phyloP scores from a whole-genome alignment of 2,888 invertebrate genomes.

The Lasioglossum pauxillum region DNA sequence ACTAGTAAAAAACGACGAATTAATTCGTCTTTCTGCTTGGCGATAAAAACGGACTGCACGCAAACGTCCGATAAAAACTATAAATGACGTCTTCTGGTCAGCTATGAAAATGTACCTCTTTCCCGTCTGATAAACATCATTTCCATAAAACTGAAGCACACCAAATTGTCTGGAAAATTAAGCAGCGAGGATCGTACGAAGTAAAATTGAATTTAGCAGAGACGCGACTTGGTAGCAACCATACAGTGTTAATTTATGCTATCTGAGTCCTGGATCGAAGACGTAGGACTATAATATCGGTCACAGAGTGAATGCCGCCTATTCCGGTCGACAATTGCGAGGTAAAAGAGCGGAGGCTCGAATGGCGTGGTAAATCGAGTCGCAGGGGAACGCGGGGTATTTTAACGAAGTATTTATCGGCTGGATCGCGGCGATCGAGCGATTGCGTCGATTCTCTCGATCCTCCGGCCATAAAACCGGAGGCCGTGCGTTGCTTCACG shows the following conservation, averaged over 20 bases:
- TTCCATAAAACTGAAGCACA: background rate
- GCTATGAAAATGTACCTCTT: background rate
- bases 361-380: conserved; percentile 21
- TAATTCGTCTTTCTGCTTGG: background rate
- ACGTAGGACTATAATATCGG: conserved; percentile 1
- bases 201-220: background rate
- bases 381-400: conserved; percentile 34
- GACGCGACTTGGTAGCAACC: background rate
- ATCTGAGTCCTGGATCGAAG: background rate
- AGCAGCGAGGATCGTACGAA: background rate
- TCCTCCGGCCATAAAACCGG: conserved; percentile 43
- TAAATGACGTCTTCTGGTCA: no score
- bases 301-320: background rate
- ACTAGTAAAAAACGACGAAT: background rate
- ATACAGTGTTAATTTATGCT: background rate
- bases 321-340: background rate
- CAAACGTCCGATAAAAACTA: no score
- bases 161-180: background rate
- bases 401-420: conserved; percentile 67
- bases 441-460: conserved; percentile 15
- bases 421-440: conserved; percentile 49
- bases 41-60: background rate
- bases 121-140: background rate
- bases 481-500: background rate
- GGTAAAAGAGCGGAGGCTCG: background rate